Conservation (phyloP, 2,888 invertebrate genomes). For the Nomada lathburiana region DNA sequence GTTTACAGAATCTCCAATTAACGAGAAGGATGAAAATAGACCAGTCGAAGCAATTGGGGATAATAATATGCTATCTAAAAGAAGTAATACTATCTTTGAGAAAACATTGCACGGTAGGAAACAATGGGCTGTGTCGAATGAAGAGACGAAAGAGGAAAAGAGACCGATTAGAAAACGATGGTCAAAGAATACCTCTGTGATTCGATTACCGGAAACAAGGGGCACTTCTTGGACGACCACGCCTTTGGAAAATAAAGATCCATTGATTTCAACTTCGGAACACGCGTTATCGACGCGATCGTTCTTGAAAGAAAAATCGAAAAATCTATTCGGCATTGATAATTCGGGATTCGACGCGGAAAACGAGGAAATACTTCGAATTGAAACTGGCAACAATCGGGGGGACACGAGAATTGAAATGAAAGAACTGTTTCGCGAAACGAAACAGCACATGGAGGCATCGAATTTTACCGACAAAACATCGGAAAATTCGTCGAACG, state of each 20-base stretch:
- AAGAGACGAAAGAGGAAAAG: conserved; percentile 33
- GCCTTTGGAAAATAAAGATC: conserved; percentile 27
- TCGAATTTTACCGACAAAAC: neutral
- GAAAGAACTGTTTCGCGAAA: conserved; percentile 49
- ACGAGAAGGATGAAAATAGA: neutral
- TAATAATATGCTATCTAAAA: neutral
- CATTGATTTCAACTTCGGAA: conserved; percentile 7
- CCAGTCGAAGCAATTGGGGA: neutral
- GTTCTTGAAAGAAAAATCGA: conserved; percentile 32
- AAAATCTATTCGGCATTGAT: conserved; percentile 61
- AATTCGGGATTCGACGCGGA: conserved; percentile 77
- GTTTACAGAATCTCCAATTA: conserved; percentile 41
- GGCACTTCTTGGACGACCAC: conserved; percentile 32
- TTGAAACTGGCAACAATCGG: conserved; percentile 75
- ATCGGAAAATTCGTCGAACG: neutral
- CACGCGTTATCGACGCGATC: conserved; percentile 71
- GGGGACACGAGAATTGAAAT: conserved; percentile 76
- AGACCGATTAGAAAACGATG: conserved; percentile 76
- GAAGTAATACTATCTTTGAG: conserved; percentile 15
- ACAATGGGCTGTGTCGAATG: conserved; percentile 54
- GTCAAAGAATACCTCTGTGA: conserved; percentile 72
- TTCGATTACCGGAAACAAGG: conserved; percentile 57
- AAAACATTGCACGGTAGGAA: conserved; percentile 44
- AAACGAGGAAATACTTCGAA: conserved; percentile 76
- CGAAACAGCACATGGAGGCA: neutral